A percentile compares a stretch with the other conserved stretches of the same genome.
Conservation (phyloP, 64 coral and sea anemone genomes). For the Acropora yongei region DNA sequence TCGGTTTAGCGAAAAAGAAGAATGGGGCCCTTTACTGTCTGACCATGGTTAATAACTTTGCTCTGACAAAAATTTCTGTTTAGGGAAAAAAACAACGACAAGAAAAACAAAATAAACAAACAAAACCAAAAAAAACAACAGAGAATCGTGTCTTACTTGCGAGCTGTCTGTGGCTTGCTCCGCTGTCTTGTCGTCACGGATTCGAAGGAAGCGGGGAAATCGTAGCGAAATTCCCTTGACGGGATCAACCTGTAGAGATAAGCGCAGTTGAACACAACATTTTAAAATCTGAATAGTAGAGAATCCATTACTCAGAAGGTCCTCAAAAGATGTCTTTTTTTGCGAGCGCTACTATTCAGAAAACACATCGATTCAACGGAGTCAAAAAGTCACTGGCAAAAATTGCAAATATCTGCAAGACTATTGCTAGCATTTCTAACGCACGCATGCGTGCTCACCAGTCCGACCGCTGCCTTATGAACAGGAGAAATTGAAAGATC, state of each 20-base stretch:
- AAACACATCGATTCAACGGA: background rate
- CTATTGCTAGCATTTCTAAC: background rate
- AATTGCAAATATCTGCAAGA: too few relatives aligned
- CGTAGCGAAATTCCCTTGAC: slow-evolving; percentile 98
- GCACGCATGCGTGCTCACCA: slow-evolving; percentile 53
- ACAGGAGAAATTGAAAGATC: slow-evolving; percentile 99
- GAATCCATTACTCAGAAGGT: too few relatives aligned
- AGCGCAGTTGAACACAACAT: background rate
- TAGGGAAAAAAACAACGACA: too few relatives aligned
- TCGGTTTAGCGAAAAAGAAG: background rate
- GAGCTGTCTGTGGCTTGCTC: slow-evolving; percentile 92
- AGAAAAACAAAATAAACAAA: too few relatives aligned
- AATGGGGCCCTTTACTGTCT: too few relatives aligned
- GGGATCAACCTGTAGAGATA: slow-evolving; percentile 77
- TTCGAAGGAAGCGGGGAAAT: slow-evolving; percentile 93
- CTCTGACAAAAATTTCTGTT: too few relatives aligned
- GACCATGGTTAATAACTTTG: too few relatives aligned
- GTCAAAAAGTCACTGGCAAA: too few relatives aligned
- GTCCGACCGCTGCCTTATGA: slow-evolving; percentile 89
- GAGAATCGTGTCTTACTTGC: slow-evolving; percentile 65
- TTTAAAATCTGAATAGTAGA: too few relatives aligned
- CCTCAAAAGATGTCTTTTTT: background rate
- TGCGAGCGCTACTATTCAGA: background rate
- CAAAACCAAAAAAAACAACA: background rate
- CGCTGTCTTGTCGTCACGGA: slow-evolving; percentile 97